Percentiles rank a stretch among this genome's conserved stretches.
These are phyloP conservation scores for Apostichopus leukothele DNA, from an alignment of 53 echinoderm and acorn worm genomes.

Conservation along the genomic window DNA sequence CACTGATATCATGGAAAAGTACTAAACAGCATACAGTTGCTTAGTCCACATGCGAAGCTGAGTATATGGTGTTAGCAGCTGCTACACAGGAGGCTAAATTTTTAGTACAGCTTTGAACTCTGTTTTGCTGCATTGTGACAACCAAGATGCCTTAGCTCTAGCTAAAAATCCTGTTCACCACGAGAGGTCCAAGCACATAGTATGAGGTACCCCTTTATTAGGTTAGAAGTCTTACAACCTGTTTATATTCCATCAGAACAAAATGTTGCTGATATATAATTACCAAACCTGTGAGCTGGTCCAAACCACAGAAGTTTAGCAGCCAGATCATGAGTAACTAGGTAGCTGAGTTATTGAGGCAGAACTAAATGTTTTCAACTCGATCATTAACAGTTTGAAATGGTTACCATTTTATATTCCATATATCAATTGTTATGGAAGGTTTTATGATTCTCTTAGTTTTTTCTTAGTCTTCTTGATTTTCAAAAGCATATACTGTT, in stretches of 20 bases:
- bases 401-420: too few relatives aligned
- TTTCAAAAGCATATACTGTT: background rate
- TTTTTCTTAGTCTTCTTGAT: background rate
- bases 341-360: background rate
- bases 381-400: too few relatives aligned
- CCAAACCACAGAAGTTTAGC: background rate
- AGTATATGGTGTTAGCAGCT: conserved; percentile 53
- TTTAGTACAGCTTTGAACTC: conserved; percentile 36
- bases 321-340: background rate
- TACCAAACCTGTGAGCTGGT: background rate
- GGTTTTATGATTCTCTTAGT: background rate
- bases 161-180: conserved; percentile 49
- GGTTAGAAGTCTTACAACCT: conserved; percentile 14
- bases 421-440: too few relatives aligned
- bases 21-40: conserved; percentile 54
- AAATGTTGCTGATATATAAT: conserved; percentile 1
- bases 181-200: conserved; percentile 56
- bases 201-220: conserved; percentile 48
- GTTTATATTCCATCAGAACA: background rate
- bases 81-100: conserved; percentile 53
- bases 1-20: conserved; percentile 55
- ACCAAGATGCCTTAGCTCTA: conserved; percentile 58
- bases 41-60: conserved; percentile 56
- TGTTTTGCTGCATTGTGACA: conserved; percentile 31
- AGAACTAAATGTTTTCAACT: background rate